Conservation (phyloP, 2,797 vertebrate genomes). For the Arctocebus calabarensis region DNA sequence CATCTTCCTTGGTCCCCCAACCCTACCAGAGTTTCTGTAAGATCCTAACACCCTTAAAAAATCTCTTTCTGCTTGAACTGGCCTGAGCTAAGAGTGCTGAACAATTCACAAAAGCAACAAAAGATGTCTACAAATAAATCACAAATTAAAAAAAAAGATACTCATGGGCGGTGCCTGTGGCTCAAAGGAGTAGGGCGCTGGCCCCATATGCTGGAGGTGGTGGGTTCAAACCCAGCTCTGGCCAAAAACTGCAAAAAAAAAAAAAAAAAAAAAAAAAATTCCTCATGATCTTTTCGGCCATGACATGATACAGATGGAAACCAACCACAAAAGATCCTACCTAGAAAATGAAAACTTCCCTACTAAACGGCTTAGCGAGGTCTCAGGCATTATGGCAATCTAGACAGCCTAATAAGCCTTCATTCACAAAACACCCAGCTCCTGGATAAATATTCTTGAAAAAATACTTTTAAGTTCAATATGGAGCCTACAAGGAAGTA, state of each 20-base stretch:
- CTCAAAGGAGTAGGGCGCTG: too few species aligned
- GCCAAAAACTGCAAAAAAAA: too few species aligned
- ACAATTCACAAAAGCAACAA: background rate
- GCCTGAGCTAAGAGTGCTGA: background rate
- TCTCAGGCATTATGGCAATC: background rate
- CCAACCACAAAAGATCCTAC: background rate
- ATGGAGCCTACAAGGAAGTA: background rate
- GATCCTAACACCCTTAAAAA: background rate
- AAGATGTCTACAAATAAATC: background rate
- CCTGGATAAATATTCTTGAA: background rate
- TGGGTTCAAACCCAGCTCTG: too few species aligned
- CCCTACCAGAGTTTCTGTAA: background rate
- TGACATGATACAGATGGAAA: background rate
- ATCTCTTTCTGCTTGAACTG: background rate
- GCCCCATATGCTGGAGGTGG: too few species aligned
- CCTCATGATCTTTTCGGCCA: background rate
- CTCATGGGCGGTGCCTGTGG: background rate
- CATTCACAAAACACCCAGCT: background rate
- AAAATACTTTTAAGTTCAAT: background rate
- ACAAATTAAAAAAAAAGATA: too few species aligned
- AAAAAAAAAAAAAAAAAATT: background rate
- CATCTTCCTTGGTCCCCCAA: background rate
- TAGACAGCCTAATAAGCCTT: background rate
- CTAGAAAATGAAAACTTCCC: background rate
- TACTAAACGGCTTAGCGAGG: background rate